These are phyloP conservation scores for Ips typographus DNA, from an alignment of 1,140 invertebrate genomes.

Conservation along the genomic window DNA sequence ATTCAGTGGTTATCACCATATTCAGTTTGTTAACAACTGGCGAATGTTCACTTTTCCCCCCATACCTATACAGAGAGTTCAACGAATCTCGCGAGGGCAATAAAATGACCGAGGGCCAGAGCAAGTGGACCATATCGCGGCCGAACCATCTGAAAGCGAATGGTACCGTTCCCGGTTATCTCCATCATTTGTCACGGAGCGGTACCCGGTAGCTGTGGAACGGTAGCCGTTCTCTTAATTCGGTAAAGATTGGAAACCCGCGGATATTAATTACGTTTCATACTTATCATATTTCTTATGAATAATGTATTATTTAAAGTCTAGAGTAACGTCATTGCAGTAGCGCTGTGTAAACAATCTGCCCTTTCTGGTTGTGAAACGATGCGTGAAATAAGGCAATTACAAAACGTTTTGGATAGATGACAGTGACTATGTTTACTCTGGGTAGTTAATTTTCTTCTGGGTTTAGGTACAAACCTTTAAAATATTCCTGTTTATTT, in stretches of 20 bases:
- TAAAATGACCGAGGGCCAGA: conserved; percentile 1
- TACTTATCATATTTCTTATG: too few relatives aligned
- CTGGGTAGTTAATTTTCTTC: too few relatives aligned
- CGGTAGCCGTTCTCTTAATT: conserved; percentile 9
- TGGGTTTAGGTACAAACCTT: too few relatives aligned
- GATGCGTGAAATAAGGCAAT: too few relatives aligned
- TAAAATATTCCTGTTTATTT: too few relatives aligned
- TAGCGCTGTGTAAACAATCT: too few relatives aligned
- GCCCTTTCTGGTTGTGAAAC: too few relatives aligned
- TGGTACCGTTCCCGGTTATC: conserved; percentile 16
- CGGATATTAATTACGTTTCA: too few relatives aligned
- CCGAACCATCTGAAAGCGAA: conserved; percentile 3
- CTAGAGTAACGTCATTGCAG: too few relatives aligned
- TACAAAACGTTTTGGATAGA: too few relatives aligned
- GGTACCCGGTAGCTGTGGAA: conserved; percentile 4
- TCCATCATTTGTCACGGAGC: conserved; percentile 12
- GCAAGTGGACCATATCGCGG: conserved; percentile 7
- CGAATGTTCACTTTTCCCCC: neutral
- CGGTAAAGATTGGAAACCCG: neutral
- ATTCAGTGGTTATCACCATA: neutral
- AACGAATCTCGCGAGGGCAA: neutral
- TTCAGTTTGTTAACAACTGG: neutral
- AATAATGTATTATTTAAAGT: too few relatives aligned
- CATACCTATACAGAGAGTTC: neutral
- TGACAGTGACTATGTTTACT: too few relatives aligned